Base-by-base conservation (phyloP, 2,888 invertebrate genomes). In the Caenorhabditis wallacei region DNA sequence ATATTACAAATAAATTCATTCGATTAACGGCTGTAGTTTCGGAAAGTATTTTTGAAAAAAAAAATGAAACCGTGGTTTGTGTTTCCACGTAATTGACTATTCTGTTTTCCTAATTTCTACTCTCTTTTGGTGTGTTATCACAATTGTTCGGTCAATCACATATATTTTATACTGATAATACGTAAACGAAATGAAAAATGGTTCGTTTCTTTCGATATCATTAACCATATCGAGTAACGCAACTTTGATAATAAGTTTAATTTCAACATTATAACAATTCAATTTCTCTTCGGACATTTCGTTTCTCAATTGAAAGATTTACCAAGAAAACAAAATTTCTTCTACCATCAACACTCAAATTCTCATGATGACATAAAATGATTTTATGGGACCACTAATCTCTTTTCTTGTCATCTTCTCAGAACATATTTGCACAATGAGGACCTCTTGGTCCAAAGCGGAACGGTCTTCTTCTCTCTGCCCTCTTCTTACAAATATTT, bases 401-500 rank as follows among this genome's bases (percentile, higher is more conserved):
- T 18, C 13, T 2, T 48, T 18, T 13, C 46, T 13, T 18, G 46
- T 48, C 18, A 51, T 59, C 1, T 26, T 24, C 22, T 18, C 24
- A n/a, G n/a, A 37, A 26, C 40, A 69, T 74, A 57, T 75, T 75
- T 75, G 51, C 56, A 35, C 26, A 64, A 20, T 5, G 16, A 37
- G 13, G 3, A 16, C 35, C 37, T 46, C 40, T 20, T 68, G 78
- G 69, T 68, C 76, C 76, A 20, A 43, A 76, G 68, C 59, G 75
- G 68, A 75, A 75, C 75, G 68, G 69, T 43, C 35, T 35, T 22
- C 5, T 37, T 46, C 59, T 53, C 53, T 30, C 8, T 8, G 3
- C 8, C 30, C 13, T 20, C 7, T 54, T 30, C 61, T 59, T 51
- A 37, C 78, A 78, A 78, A 78, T 78, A 78, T 78, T 78, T 78